phyloP scores from a whole-genome alignment of 2,113 vertebrate species.

The Cottus gobio region DNA sequence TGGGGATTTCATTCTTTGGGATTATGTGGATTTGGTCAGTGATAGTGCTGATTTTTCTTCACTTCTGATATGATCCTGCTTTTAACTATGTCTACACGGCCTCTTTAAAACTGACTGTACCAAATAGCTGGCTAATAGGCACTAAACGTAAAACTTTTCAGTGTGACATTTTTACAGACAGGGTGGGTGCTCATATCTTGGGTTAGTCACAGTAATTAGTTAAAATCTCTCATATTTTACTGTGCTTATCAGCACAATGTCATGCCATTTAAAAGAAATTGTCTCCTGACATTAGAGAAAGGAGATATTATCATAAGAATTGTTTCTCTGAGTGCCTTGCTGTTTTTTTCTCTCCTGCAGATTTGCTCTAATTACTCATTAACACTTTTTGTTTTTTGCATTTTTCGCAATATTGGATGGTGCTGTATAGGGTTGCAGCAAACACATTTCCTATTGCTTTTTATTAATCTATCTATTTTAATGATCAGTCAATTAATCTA shows the following conservation, averaged over 20 bases:
- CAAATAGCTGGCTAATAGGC: not conserved
- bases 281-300: not conserved
- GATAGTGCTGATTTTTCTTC: constrained; percentile 73
- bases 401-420: not conserved
- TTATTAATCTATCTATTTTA: not conserved
- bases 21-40: constrained; percentile 79
- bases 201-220: not conserved
- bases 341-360: not conserved
- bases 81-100: constrained; percentile 16
- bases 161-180: not conserved
- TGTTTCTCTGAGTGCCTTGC: not conserved
- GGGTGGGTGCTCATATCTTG: not conserved
- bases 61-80: constrained; percentile 41
- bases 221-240: not conserved
- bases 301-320: not conserved
- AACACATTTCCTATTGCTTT: not conserved
- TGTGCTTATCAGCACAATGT: not conserved
- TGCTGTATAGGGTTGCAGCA: not conserved
- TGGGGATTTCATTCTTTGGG: constrained; percentile 70
- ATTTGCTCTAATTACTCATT: not conserved
- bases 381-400: not conserved
- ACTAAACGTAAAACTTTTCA: not conserved
- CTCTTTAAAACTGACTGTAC: not conserved
- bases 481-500: not conserved
- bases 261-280: not conserved